Percentiles rank a stretch among this genome's conserved stretches.
phyloP scores from a whole-genome alignment of 2,888 invertebrate genomes.

The Chrysolina americana region DNA sequence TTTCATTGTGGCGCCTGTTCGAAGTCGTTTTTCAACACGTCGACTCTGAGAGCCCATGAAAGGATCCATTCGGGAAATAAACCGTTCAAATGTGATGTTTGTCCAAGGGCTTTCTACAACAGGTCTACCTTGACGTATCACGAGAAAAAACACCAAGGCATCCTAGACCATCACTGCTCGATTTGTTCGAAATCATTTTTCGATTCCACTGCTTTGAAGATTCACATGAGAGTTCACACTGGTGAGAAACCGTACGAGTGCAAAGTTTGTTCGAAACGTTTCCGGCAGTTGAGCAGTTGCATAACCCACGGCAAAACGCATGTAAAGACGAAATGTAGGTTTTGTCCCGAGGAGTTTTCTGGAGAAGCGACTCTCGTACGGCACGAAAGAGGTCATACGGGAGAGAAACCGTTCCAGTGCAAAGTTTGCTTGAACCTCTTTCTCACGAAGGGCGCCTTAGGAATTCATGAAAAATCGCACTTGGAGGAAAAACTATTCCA shows the following conservation, averaged over 20 bases:
- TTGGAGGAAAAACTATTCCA: neutral
- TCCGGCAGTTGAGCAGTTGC: neutral
- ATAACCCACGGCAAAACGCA: neutral
- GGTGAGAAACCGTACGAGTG: neutral
- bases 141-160: neutral
- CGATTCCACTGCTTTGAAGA: neutral
- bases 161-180: neutral
- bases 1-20: neutral
- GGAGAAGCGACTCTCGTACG: neutral
- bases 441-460: neutral
- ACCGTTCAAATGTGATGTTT: neutral
- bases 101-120: neutral
- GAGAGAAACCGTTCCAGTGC: neutral
- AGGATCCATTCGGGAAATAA: neutral
- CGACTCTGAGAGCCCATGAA: neutral
- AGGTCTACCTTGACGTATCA: neutral
- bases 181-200: neutral
- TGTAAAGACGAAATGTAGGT: neutral
- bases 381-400: neutral
- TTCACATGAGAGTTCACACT: neutral
- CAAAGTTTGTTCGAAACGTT: neutral
- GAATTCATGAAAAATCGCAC: neutral
- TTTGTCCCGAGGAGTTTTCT: neutral
- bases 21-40: neutral
- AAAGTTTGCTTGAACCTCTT: neutral